Conservation (phyloP, 2,888 invertebrate genomes). For the Acleris cristana region DNA sequence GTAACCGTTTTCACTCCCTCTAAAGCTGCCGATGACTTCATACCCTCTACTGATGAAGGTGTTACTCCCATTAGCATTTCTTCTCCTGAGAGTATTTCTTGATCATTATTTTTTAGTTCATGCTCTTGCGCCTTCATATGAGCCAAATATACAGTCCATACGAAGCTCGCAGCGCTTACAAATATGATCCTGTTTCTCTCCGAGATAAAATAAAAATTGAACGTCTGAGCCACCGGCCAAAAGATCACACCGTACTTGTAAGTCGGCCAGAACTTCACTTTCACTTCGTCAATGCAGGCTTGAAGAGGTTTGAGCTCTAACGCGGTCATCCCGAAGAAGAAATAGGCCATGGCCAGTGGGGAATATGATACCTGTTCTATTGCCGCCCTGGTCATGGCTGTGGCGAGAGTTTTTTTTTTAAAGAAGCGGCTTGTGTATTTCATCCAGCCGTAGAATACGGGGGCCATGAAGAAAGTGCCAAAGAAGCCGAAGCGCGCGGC, state of each 20-base stretch:
- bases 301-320: slow-evolving; percentile 86
- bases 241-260: slow-evolving; percentile 87
- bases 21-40: too few species aligned
- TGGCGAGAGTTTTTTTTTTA: slow-evolving; percentile 52
- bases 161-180: slow-evolving; percentile 88
- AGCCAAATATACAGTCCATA: slow-evolving; percentile 91
- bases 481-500: slow-evolving; percentile 88
- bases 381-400: slow-evolving; percentile 65
- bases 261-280: slow-evolving; percentile 88
- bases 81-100: too few species aligned
- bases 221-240: slow-evolving; percentile 89
- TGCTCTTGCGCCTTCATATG: slow-evolving; percentile 86
- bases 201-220: slow-evolving; percentile 88
- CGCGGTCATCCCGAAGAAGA: slow-evolving; percentile 90
- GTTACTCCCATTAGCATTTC: too few species aligned
- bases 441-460: slow-evolving; percentile 90
- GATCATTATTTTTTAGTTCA: neutral
- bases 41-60: too few species aligned
- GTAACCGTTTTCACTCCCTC: too few species aligned
- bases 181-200: slow-evolving; percentile 90
- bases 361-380: slow-evolving; percentile 89
- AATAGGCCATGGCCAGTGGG: slow-evolving; percentile 88
- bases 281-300: slow-evolving; percentile 86
- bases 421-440: slow-evolving; percentile 72
- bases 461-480: slow-evolving; percentile 90